These are phyloP conservation scores for Podocnemis expansa DNA, from an alignment of 2,113 vertebrate species.

Conservation along the genomic window DNA sequence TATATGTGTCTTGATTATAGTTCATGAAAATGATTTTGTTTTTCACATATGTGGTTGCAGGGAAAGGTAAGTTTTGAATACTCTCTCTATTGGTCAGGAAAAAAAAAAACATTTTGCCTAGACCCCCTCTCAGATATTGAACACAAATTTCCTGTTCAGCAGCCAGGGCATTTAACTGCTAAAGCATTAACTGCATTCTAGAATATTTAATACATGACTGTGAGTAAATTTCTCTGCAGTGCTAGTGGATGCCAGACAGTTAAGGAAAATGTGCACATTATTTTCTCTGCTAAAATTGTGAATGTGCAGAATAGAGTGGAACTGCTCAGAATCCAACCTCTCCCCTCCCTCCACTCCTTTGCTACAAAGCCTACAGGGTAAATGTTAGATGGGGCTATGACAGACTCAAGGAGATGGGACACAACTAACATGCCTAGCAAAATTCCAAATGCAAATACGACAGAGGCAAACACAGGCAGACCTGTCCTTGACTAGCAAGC, in stretches of 20 bases:
- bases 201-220: slow-evolving; percentile 18
- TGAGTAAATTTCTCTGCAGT: slow-evolving; percentile 10
- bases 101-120: not conserved
- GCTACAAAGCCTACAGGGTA: not conserved
- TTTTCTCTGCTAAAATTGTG: not conserved
- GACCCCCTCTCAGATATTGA: not conserved
- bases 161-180: slow-evolving; percentile 12
- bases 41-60: not conserved
- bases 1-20: not conserved
- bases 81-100: not conserved
- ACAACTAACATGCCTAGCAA: not conserved
- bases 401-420: not conserved
- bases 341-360: not conserved
- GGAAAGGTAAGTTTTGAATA: not conserved
- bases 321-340: slow-evolving; percentile 15
- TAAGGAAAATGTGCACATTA: not conserved
- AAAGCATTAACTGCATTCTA: slow-evolving; percentile 9
- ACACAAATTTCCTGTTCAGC: not conserved
- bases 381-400: not conserved
- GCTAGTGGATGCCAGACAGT: slow-evolving; percentile 21
- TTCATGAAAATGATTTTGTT: not conserved
- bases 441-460: not conserved
- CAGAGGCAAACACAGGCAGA: fast-evolving
- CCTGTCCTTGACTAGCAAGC: not conserved
- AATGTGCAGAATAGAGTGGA: not conserved